Evolutionary conservation across 2,888 invertebrate genomes (phyloP), one percentile per base, ranked within the genome.

Genomic region (Metellina segmentata): DNA sequence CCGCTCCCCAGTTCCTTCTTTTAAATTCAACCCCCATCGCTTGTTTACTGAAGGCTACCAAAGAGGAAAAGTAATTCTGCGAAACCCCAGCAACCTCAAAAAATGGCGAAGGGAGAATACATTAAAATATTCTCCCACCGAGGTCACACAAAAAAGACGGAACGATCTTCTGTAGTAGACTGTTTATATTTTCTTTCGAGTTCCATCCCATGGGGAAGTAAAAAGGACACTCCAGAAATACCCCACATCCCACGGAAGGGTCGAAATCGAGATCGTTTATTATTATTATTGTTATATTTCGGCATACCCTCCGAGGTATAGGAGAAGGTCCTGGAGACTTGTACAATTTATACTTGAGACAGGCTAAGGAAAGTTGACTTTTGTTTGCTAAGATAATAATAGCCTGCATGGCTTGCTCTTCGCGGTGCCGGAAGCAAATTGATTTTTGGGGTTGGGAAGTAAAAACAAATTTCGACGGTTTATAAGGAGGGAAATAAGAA

Each of bases 371-470:
- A 78, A 71, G 77, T 86, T 71, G 20, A 86, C 78, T 86, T 86
- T 86, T 86, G 86, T 86, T 86, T 86, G 86, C 86, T 34, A 70
- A 78, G 78, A 78, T 86, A 86, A 86, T 86, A 86, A 86, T 78
- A 78, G 70, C 70, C 69, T 70, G 49, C 70, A 1, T 34, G 34
- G 34, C 34, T 34, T 34, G 34, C n/a, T 75, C 70, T 78, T 48
- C 5, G 61, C 69, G 49, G 78, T 7, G 86, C 86, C 75, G 16
- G 70, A 78, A 70, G 86, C 86, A 78, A 86, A 86, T 86, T 69
- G 86, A 86, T 86, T 86, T 86, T 77, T 61, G 85, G 52, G 20
- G 49, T 51, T 51, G 51, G 77, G 70, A 70, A 52, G 52, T 51
- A 19, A 78, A 86, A 71, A 70, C 70, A 78, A 86, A 86, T 78